Evolutionary conservation across 1,140 invertebrate genomes (phyloP), one percentile per base, ranked within the genome.

Genomic region (Adoxophyes honmai): DNA sequence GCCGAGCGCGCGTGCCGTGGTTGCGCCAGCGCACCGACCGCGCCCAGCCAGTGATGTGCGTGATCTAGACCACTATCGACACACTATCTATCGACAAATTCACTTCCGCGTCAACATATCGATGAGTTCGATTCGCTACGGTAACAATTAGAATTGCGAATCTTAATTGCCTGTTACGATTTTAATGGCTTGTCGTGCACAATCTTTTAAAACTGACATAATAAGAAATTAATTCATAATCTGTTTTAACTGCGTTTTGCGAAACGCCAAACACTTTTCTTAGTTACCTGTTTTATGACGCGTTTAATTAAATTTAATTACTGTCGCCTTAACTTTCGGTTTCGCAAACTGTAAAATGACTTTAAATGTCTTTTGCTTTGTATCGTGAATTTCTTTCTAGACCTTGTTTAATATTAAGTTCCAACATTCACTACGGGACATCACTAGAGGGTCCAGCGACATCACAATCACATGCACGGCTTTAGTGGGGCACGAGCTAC

Each of bases 11-110:
- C 80, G 78, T 81, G 78, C 73, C 69, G 66, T 62, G 72, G 67
- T 86, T 83, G 74, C 78, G 76, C 83, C 77, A 81, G 61, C 63
- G 59, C 15, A 3, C 2, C 42, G 34, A 68, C 80, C 80, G 80
- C 82, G 73, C 82, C 80, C 73, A 75, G 54, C 60, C 57, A 84
- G 75, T 75, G 81, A 80, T 59, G 78, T 78, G 75, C 77, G 59
- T 70, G 66, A 62, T 61, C 35, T 62, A 60, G 53, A 53, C 59
- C 60, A 48, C 66, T 74, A 65, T 69, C 68, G 72, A 74, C 68
- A 13, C 33, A 34, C 16, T 35, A 52, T 35, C 66, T 48, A 48
- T 48, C 42, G 42, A 48, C 21, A 48, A 38, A 60, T 57, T 57
- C 56, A 59, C 64, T 74, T 71, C 70, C 68, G 61, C 56, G 28